These are phyloP conservation scores for Aradus depressus DNA, from an alignment of 2,888 invertebrate species.

Conservation along the genomic window DNA sequence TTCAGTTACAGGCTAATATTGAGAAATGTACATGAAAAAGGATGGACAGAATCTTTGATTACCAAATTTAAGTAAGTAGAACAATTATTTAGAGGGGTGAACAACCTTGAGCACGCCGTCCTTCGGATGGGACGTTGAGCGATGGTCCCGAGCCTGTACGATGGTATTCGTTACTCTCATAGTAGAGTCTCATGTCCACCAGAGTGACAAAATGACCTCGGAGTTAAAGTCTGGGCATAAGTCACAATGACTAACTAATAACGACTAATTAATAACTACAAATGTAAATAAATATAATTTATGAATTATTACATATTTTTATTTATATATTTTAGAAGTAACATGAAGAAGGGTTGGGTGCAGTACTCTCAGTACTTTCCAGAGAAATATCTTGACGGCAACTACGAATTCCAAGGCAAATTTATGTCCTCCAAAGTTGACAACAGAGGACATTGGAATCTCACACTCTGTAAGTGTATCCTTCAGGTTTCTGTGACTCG, in stretches of 20 bases:
- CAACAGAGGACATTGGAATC: conserved; percentile 61
- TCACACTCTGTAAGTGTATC: conserved; percentile 49
- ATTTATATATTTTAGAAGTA: conserved; percentile 42
- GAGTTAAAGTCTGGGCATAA: neutral
- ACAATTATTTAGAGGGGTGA: neutral
- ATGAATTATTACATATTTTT: too few relatives aligned
- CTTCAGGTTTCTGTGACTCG: neutral
- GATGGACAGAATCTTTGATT: conserved; percentile 34
- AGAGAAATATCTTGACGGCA: conserved; percentile 61
- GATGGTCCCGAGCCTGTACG: too few relatives aligned
- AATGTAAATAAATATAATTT: neutral
- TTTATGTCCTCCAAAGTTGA: conserved; percentile 36
- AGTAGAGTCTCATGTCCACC: neutral
- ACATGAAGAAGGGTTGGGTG: conserved; percentile 51
- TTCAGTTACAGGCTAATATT: conserved; percentile 33
- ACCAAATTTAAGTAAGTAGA: conserved; percentile 33
- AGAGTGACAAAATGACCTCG: neutral
- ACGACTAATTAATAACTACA: neutral
- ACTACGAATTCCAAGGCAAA: conserved; percentile 52
- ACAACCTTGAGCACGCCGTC: neutral
- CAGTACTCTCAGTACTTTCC: conserved; percentile 74
- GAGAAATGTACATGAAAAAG: conserved; percentile 33
- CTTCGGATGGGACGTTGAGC: neutral
- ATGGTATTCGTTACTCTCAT: neutral
- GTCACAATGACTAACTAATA: neutral